Conservation (phyloP, 2,888 invertebrate genomes). For the Aspidapion aeneum region DNA sequence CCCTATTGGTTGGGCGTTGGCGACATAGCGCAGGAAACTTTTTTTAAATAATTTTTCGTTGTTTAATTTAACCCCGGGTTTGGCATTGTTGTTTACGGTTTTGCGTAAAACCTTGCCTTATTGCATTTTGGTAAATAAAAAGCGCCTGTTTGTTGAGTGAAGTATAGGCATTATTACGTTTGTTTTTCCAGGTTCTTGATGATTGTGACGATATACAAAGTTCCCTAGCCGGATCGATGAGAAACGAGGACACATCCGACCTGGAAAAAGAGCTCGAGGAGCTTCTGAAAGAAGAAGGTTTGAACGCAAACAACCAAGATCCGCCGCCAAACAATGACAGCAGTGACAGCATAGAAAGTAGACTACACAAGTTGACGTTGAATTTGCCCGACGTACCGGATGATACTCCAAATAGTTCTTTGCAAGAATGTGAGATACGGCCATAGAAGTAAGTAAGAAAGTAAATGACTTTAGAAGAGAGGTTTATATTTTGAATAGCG, state of each 20-base stretch:
- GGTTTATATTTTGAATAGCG: no score
- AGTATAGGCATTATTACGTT: no score
- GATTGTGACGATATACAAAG: constrained; percentile 56
- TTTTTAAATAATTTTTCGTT: no score
- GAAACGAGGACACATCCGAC: constrained; percentile 57
- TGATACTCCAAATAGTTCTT: neutral
- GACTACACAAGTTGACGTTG: constrained; percentile 32
- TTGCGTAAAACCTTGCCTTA: no score
- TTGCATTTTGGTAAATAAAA: no score
- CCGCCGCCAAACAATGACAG: constrained; percentile 29
- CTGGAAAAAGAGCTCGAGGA: constrained; percentile 65
- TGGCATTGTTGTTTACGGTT: no score
- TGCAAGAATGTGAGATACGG: neutral
- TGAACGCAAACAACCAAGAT: constrained; percentile 17
- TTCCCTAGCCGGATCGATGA: constrained; percentile 51
- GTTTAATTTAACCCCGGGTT: no score
- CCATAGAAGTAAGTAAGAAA: no score
- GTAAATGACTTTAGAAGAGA: no score
- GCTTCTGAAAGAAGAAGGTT: constrained; percentile 46
- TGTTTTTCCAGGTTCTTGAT: constrained; percentile 52
- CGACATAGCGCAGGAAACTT: no score
- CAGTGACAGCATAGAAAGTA: constrained; percentile 32
- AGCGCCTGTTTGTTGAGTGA: no score
- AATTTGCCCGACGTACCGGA: constrained; percentile 38
- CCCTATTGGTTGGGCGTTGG: no score